These are phyloP conservation scores for Magallana gigas DNA, from an alignment of 1,140 invertebrate species.

Conservation along the genomic window DNA sequence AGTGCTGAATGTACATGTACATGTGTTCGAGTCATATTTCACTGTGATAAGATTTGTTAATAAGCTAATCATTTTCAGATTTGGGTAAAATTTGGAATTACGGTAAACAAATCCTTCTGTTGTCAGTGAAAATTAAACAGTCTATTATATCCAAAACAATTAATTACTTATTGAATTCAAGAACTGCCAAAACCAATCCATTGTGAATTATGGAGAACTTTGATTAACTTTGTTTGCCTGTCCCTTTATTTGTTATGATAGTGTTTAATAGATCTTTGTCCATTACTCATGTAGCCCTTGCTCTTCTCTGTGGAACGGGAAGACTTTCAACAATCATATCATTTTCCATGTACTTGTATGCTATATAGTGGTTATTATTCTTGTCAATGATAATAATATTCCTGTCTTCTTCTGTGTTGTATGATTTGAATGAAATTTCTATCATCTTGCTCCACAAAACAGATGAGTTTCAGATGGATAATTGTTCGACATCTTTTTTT, in stretches of 20 bases:
- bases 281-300: neutral
- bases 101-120: no score
- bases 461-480: neutral
- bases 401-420: neutral
- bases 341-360: neutral
- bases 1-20: no score
- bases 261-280: constrained; percentile 19
- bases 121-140: no score
- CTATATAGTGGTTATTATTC: neutral
- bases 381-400: constrained; percentile 11
- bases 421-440: neutral
- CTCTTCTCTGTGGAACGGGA: neutral
- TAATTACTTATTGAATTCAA: no score
- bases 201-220: neutral
- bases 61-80: no score
- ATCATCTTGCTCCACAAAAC: constrained; percentile 15
- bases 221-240: neutral
- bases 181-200: no score
- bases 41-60: no score
- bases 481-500: neutral
- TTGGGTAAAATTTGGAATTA: no score
- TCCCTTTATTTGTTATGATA: neutral
- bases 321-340: constrained; percentile 11
- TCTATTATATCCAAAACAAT: no score
- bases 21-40: no score